Conservation (phyloP, 2,888 invertebrate genomes). For the Ormia ochracea region DNA sequence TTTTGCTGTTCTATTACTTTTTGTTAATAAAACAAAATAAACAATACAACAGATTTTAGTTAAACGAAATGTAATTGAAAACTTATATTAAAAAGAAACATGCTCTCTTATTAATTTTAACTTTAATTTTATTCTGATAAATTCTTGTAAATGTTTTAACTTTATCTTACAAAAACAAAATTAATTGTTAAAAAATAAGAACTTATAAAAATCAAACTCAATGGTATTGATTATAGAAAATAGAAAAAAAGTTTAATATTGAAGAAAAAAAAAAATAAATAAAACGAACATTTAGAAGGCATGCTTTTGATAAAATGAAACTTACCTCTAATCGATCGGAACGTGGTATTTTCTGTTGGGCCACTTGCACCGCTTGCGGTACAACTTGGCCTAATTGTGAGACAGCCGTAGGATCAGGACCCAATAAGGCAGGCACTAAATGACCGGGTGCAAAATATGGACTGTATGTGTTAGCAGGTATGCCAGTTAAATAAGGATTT, state of each 20-base stretch:
- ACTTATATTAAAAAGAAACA: constrained; percentile 34
- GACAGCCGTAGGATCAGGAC: constrained; percentile 88
- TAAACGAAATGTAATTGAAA: constrained; percentile 9
- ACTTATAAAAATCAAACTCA: constrained; percentile 12
- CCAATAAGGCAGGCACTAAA: constrained; percentile 92
- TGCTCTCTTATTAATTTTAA: constrained; percentile 30
- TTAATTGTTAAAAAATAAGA: background rate
- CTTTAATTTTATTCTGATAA: constrained; percentile 11
- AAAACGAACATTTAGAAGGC: constrained; percentile 24
- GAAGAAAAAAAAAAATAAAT: too few relatives aligned
- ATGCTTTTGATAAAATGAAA: constrained; percentile 64
- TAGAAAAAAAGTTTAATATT: constrained; percentile 12
- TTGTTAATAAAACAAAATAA: background rate
- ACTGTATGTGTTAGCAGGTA: constrained; percentile 93
- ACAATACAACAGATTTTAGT: background rate
- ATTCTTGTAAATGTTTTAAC: constrained; percentile 30
- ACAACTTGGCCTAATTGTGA: constrained; percentile 88
- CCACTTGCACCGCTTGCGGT: constrained; percentile 90
- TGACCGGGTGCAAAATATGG: constrained; percentile 93
- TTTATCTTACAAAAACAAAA: constrained; percentile 26
- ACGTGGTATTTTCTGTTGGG: constrained; percentile 95
- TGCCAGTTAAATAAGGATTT: constrained; percentile 93
- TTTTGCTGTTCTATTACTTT: background rate
- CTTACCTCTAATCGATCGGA: constrained; percentile 97
- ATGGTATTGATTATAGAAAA: constrained; percentile 8